phyloP scores from a whole-genome alignment of 2,797 vertebrate genomes.

The Psittacula derbiana region DNA sequence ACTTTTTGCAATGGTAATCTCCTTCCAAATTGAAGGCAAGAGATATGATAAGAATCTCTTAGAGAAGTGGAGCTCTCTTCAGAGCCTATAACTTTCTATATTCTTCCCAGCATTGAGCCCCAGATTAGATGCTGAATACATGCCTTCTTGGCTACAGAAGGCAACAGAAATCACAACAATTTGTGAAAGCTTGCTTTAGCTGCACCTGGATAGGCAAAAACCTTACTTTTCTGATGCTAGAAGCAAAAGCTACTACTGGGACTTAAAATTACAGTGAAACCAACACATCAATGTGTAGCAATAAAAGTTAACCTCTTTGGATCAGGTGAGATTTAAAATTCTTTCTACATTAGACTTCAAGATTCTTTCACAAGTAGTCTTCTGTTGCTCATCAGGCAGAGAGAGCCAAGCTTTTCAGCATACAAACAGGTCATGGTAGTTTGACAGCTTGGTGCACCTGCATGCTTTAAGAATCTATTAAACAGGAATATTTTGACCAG shows the following conservation, averaged over 20 bases:
- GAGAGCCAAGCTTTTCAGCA: background rate
- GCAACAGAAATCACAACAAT: background rate
- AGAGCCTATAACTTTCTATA: background rate
- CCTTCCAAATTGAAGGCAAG: constrained; percentile 16
- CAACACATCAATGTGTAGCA: background rate
- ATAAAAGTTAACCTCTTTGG: background rate
- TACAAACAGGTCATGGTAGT: background rate
- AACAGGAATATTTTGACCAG: background rate
- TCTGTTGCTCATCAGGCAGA: background rate
- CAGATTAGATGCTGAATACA: background rate
- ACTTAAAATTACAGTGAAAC: background rate
- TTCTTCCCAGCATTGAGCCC: background rate
- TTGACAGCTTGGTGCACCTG: background rate
- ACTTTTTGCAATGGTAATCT: background rate
- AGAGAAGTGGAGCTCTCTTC: background rate
- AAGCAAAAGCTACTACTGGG: constrained; percentile 10
- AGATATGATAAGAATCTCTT: background rate
- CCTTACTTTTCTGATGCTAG: background rate
- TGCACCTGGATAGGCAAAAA: background rate
- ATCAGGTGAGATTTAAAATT: constrained; percentile 5
- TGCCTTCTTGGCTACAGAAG: background rate
- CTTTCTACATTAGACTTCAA: background rate
- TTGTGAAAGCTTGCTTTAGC: background rate
- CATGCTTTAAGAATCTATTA: background rate
- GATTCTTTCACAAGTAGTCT: background rate